These are phyloP conservation scores for Dicrurus megarhynchus DNA, from an alignment of 2,113 vertebrate genomes.

Conservation along the genomic window DNA sequence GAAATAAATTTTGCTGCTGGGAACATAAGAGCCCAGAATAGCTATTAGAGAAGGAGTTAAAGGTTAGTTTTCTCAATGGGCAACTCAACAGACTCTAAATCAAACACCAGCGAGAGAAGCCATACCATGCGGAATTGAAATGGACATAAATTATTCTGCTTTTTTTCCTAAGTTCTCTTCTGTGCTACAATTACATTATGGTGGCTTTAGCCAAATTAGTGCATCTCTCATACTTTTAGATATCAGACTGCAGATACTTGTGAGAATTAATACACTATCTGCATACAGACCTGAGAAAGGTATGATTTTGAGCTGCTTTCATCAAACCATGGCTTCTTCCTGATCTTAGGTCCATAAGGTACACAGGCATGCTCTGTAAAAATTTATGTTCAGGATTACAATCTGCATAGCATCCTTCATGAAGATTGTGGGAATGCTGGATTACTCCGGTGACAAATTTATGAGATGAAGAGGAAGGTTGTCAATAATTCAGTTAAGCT, in stretches of 20 bases:
- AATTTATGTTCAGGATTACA: background rate
- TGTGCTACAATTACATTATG: background rate
- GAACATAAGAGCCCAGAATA: background rate
- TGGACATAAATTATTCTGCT: background rate
- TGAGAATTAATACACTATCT: background rate
- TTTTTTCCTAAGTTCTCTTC: background rate
- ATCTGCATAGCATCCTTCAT: background rate
- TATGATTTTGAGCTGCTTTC: background rate
- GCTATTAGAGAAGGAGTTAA: slow-evolving; percentile 15
- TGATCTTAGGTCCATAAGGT: background rate
- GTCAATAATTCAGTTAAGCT: background rate
- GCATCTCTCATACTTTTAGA: background rate
- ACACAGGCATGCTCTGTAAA: background rate
- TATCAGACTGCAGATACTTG: background rate
- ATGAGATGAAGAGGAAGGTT: background rate
- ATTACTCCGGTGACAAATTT: background rate
- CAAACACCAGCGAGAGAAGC: background rate
- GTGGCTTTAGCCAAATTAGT: background rate
- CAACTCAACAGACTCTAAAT: slow-evolving; percentile 8
- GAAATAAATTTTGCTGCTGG: slow-evolving; percentile 21
- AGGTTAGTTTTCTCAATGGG: background rate
- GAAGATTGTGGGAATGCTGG: background rate
- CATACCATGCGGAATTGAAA: background rate
- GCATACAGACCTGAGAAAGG: background rate
- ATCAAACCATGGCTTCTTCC: background rate